phyloP scores from a whole-genome alignment of 2,797 vertebrate species.

The Brachyalestes nurse region DNA sequence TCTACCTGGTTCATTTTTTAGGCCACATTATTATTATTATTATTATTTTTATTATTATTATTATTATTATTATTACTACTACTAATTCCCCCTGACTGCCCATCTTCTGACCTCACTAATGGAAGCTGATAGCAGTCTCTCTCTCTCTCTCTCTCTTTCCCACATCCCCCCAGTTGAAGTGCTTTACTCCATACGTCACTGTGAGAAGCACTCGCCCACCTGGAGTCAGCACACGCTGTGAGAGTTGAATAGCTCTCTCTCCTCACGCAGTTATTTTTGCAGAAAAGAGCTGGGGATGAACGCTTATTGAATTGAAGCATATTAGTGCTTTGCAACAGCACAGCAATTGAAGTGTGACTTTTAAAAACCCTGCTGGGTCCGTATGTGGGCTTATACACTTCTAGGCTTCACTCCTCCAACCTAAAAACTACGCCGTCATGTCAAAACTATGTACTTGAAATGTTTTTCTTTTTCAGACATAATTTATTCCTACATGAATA shows the following conservation, averaged over 20 bases:
- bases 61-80: no score
- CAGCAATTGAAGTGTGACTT: not conserved
- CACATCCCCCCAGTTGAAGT: not conserved
- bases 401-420: no score
- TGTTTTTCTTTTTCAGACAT: no score
- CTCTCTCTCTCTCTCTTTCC: conserved; percentile 1
- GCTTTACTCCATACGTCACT: not conserved
- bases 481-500: no score
- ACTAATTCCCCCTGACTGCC: no score
- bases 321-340: not conserved
- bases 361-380: not conserved
- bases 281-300: conserved; percentile 5
- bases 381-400: no score
- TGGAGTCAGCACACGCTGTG: conserved; percentile 40
- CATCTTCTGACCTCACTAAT: no score
- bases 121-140: not conserved
- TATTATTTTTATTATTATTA: no score
- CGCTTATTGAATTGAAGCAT: conserved; percentile 32
- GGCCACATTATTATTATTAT: no score
- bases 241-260: conserved; percentile 32
- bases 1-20: no score
- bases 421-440: no score
- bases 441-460: no score
- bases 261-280: not conserved
- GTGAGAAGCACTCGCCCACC: conserved; percentile 2